These are phyloP conservation scores for Dione vanillae DNA, from an alignment of 2,888 invertebrate species.

Conservation along the genomic window DNA sequence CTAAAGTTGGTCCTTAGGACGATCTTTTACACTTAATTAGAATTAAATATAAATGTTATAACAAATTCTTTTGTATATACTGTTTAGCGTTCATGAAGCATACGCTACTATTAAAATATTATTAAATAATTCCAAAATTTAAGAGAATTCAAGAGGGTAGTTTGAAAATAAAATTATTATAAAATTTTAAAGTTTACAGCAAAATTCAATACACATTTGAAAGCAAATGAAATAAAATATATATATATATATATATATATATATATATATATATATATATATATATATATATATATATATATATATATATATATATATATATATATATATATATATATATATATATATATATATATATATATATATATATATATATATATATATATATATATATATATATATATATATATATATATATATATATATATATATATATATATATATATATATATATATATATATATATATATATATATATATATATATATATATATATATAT, in stretches of 20 bases:
- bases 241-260: conserved; percentile 43
- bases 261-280: conserved; percentile 41
- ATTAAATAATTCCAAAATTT: not conserved
- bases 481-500: conserved; percentile 44
- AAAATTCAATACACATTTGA: conserved; percentile 57
- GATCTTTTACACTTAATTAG: conserved; percentile 4
- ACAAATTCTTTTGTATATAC: not conserved
- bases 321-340: conserved; percentile 35
- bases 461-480: conserved; percentile 38
- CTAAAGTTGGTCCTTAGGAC: conserved; percentile 46
- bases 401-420: conserved; percentile 41
- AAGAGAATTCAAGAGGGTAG: not conserved
- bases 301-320: conserved; percentile 43
- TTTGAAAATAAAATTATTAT: conserved; percentile 13
- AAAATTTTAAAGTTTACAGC: conserved; percentile 61
- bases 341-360: conserved; percentile 44
- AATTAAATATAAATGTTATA: not conserved
- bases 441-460: conserved; percentile 43
- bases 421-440: conserved; percentile 35
- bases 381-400: conserved; percentile 43
- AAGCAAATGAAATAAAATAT: conserved; percentile 19
- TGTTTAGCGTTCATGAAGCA: not conserved
- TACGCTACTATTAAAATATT: not conserved
- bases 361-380: conserved; percentile 38
- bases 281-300: too few relatives aligned